Base-by-base conservation (phyloP, 2,113 vertebrate genomes). In the Talpa occidentalis region DNA sequence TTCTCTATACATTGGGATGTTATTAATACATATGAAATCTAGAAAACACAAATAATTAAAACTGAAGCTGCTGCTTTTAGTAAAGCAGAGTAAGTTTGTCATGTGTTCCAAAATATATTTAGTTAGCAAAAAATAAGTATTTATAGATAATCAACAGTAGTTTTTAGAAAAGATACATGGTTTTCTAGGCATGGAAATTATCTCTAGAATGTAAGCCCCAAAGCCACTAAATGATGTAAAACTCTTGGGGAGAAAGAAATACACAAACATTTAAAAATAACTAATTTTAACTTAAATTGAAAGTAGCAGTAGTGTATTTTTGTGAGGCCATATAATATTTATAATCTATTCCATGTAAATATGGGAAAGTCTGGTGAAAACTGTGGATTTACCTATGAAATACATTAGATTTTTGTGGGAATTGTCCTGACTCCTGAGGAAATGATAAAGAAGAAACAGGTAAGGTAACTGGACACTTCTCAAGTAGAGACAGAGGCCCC, bases 281-380 rank as follows among this genome's bases (percentile, higher is more conserved):
- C 10, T 78, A 19, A 59, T 78, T 80, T 86, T 85, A 77, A 16
- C 28, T 76, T 82, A 62, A 64, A 15, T 69, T n/a, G 24, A 79
- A 87, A 21, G 17, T 30, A 81, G 47, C 14, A 62, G 21, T 24
- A 26, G 60, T 35, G 3, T 85, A 22, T n/a, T 91, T 95, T 66
- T 94, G 81, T 87, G 44, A 73, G 24, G 42, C 32, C 14, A 49
- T 69, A 67, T 67, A 6, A 26, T 60, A 10, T 40, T 28, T 64
- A 7, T 78, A 62, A 44, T 37, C 6, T 66, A 30, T 62, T 78
- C 80, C 44, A 1, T 59, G 60, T 69, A 90, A 88, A 60, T 95
- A 67, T 77, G 86, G 59, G 70, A 91, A 94, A 94, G 62, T 37
- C 82, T 95, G 91, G 86, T 96, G 86, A 89, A 93, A 44, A 96